Evolutionary conservation across 2,888 invertebrate genomes (phyloP).

Genomic region (Linyphia triangularis): DNA sequence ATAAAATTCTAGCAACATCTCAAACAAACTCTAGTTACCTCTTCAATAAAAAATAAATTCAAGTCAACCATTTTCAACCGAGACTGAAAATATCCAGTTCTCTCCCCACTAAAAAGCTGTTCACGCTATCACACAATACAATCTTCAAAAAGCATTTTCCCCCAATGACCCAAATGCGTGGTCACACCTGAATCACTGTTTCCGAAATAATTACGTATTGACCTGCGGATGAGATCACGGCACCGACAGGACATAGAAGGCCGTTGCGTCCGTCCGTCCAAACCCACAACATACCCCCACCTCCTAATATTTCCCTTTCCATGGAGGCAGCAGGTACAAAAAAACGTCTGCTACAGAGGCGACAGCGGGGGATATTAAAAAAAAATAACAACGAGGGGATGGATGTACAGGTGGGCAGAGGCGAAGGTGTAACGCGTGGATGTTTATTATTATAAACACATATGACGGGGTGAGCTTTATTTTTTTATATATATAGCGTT

Average conservation of each 20-base stretch:
- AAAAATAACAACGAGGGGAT: slow-evolving; percentile 6
- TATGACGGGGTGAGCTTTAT: slow-evolving; percentile 25
- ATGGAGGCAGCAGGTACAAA: slow-evolving; percentile 2
- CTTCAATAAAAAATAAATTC: too few species aligned
- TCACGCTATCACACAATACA: too few species aligned
- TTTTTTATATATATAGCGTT: slow-evolving; percentile 17
- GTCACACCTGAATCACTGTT: slow-evolving; percentile 11
- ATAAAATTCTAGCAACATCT: too few species aligned
- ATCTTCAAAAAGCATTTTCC: not conserved
- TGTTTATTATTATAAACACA: slow-evolving; percentile 70
- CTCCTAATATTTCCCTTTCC: slow-evolving; percentile 32
- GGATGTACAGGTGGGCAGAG: slow-evolving; percentile 67
- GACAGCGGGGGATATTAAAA: slow-evolving; percentile 57
- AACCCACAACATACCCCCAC: slow-evolving; percentile 32
- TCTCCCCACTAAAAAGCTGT: too few species aligned
- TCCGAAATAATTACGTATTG: not conserved
- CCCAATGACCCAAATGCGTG: slow-evolving; percentile 35
- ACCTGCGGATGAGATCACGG: slow-evolving; percentile 24
- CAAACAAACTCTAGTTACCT: too few species aligned
- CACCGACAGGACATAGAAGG: slow-evolving; percentile 53
- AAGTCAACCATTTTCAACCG: too few species aligned
- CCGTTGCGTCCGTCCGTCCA: not conserved
- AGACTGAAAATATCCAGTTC: too few species aligned
- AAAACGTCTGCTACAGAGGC: slow-evolving; percentile 33
- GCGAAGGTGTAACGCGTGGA: slow-evolving; percentile 67